Evolutionary conservation across 2,113 vertebrate species (phyloP), one percentile per base, ranked within the genome.

Genomic region (Haemorhous mexicanus): DNA sequence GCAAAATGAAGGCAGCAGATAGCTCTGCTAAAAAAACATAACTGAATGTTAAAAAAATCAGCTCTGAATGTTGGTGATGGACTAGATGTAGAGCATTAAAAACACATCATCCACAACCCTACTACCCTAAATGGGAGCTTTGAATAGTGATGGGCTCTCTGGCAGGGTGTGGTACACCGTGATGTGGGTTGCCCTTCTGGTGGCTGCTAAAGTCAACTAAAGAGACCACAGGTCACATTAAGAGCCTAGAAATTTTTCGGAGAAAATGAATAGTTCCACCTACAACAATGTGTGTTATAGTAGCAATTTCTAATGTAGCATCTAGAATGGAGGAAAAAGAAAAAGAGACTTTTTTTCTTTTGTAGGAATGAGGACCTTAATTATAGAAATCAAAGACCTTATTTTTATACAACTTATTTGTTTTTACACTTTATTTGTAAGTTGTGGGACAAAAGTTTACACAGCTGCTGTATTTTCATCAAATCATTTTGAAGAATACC

Each of bases 261-360:
- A 61, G n/a, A 74, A 82, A 66, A 77, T 2, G 1, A 80, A 33
- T 2, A 33, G 3, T 20, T 74, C 46, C 20, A 61, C n/a, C 19
- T 37, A 21, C 73, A 79, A 26, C 3, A 1, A 20, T 1, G 0
- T 19, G 16, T 37, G 32, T 30, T 1, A 0, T 2, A 30, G 35
- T 5, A 47, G 6, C 11, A 90, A 7, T 56, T 90, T 77, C 37
- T 49, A 66, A 33, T 26, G 35, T 1, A 47, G 6, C 22, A 37
- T 24, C 33, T 44, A 15, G 19, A 75, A 7, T 0, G 0, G 22
- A 55, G 18, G 5, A 27, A 6, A 7, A 17, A 7, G 37, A 47
- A 35, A 27, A 32, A 9, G 1, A 9, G 7, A 10, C 2, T 0
- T 9, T 9, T 58, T 46, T 59, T 15, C 11, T 87, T 80, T 19